Evolutionary conservation across 1,140 invertebrate species (phyloP).

Genomic region (Drosophila hydei): DNA sequence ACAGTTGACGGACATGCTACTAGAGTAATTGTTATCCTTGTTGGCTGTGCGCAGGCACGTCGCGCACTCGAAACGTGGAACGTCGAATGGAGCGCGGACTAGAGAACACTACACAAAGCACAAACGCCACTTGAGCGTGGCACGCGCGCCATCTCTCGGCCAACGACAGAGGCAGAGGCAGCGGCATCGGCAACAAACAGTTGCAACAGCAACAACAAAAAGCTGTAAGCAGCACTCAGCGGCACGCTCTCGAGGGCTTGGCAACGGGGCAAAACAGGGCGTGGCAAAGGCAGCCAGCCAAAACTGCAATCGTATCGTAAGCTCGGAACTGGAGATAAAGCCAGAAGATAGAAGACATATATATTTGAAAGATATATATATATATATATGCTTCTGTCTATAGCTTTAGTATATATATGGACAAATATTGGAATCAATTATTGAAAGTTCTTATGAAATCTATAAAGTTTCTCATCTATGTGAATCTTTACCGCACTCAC

Average conservation of each 20-base stretch:
- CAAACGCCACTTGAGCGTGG: slow-evolving; percentile 66
- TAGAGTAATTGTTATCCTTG: slow-evolving; percentile 79
- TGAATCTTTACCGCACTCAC: background rate
- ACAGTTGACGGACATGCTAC: slow-evolving; percentile 60
- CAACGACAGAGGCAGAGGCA: slow-evolving; percentile 16
- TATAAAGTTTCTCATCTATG: too few species aligned
- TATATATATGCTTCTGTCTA: too few species aligned
- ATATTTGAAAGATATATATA: too few species aligned
- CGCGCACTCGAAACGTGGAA: slow-evolving; percentile 47
- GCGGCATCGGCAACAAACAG: slow-evolving; percentile 34
- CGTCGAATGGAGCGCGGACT: slow-evolving; percentile 13
- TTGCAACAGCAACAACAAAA: slow-evolving; percentile 49
- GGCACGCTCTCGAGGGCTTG: slow-evolving; percentile 70
- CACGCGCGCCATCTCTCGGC: slow-evolving; percentile 34
- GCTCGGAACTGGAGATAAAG: background rate
- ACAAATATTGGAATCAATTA: too few species aligned
- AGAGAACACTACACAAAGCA: slow-evolving; percentile 52
- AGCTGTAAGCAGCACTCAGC: slow-evolving; percentile 77
- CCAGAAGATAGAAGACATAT: background rate
- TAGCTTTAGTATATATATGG: too few species aligned
- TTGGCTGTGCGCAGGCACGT: slow-evolving; percentile 75
- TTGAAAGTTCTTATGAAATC: too few species aligned
- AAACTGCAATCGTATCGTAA: slow-evolving; percentile 74
- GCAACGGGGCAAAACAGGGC: slow-evolving; percentile 13
- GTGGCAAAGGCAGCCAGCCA: slow-evolving; percentile 50